phyloP scores from a whole-genome alignment of 2,797 vertebrate species.

The Takifugu rubripes region DNA sequence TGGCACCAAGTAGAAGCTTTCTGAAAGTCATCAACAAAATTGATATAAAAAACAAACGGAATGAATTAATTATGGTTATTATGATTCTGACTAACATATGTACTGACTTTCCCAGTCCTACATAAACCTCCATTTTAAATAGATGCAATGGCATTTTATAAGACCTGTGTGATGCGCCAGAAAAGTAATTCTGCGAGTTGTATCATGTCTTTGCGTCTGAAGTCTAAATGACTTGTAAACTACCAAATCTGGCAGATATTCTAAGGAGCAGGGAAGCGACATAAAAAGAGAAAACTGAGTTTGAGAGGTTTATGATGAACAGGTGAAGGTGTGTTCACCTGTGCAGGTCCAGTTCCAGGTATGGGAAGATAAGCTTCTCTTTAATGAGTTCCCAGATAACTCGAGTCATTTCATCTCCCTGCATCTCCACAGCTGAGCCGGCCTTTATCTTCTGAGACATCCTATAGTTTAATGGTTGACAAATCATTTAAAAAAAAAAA shows the following conservation, averaged over 20 bases:
- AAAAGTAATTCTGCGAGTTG: too few relatives aligned
- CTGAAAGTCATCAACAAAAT: not conserved
- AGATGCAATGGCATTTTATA: not conserved
- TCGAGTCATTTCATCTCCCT: constrained; percentile 98
- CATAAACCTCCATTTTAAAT: not conserved
- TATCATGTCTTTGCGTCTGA: too few relatives aligned
- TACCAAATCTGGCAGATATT: not conserved
- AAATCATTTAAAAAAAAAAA: not conserved
- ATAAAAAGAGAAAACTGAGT: too few relatives aligned
- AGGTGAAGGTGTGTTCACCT: constrained; percentile 75
- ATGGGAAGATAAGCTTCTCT: constrained; percentile 94
- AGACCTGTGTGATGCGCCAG: too few relatives aligned
- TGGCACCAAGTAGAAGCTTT: too few relatives aligned
- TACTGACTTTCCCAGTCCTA: not conserved
- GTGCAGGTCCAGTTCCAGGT: constrained; percentile 92
- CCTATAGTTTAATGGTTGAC: constrained; percentile 45
- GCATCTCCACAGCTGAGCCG: constrained; percentile 96
- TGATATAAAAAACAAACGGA: not conserved
- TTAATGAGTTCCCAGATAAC: constrained; percentile 99
- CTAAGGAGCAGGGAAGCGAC: not conserved
- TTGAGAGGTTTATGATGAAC: too few relatives aligned
- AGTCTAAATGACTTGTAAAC: not conserved
- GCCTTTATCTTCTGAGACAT: constrained; percentile 92
- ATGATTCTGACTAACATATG: not conserved
- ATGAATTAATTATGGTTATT: not conserved